Base-by-base conservation (phyloP, 1,140 invertebrate genomes). In the Pemphigus obesinymphae region DNA sequence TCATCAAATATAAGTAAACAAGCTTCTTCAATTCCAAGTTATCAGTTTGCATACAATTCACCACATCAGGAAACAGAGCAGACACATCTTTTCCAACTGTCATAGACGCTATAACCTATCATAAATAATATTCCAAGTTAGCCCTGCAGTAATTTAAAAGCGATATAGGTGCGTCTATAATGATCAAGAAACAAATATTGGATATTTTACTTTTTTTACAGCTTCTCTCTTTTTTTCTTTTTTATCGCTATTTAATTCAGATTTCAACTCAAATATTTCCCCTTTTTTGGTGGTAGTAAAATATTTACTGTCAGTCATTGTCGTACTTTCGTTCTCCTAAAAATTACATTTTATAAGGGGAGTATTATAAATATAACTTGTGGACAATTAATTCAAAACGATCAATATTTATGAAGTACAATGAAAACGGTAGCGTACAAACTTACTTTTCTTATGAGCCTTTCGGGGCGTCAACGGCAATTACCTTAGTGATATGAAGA, bases 21-120 rank as follows among this genome's bases (percentile, higher is more conserved):
- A 99, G 89, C 86, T 99, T 99, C 89, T 99, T 99, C 84, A 99
- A 88, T 88, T 99, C 98, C 86, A 99, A 89, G 89, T 99, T 99
- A 87, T 99, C 98, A 11, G 98, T 99, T 88, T 99, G 98, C 97
- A 99, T 99, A 87, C 98, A 99, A 87, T 99, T 99, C 34, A 99
- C 96, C 40, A 99, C 98, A 88, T 99, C 98, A 10, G 98, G 97
- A 87, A 99, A 99, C 2, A 99, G 88, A 13, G 97, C 96, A 5
- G 94, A 96, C 0, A 96, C 95, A 91, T 96, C 95, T 89, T 96
- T 96, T 50, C 98, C 98, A 82, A 99, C 98, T 34, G 98, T 99
- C 98, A 99, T 99, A 83, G 97, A 99, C 82, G 98, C 98, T 87
- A 99, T 99, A 1, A 99, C 98, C 93, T 94, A 84, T 68, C 87